These are phyloP conservation scores for Panopea generosa DNA, from an alignment of 2,888 invertebrate genomes.

Conservation along the genomic window DNA sequence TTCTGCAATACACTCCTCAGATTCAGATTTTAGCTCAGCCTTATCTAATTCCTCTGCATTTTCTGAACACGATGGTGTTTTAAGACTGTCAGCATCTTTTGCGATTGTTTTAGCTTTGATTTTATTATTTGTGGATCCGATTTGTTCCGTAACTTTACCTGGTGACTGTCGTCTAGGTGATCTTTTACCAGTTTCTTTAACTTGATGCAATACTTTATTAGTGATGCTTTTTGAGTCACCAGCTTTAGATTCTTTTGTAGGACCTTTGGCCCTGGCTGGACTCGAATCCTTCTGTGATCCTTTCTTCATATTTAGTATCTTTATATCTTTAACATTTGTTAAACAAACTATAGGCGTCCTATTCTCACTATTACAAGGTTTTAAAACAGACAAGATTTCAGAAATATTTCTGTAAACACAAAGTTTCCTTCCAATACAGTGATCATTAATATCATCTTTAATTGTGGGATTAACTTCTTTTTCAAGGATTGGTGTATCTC, in stretches of 20 bases:
- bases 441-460: too few relatives aligned
- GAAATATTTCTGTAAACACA: not conserved
- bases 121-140: too few relatives aligned
- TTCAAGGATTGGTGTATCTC: too few relatives aligned
- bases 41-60: not conserved
- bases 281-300: too few relatives aligned
- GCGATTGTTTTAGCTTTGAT: too few relatives aligned
- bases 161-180: constrained; percentile 21
- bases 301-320: not conserved
- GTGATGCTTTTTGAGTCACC: too few relatives aligned
- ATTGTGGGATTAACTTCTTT: too few relatives aligned
- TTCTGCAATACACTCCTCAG: not conserved
- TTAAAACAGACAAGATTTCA: not conserved
- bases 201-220: too few relatives aligned
- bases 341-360: constrained; percentile 8
- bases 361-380: not conserved
- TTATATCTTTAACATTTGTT: not conserved
- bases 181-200: constrained; percentile 2
- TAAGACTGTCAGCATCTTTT: not conserved
- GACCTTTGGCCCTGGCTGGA: too few relatives aligned
- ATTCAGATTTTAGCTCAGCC: not conserved
- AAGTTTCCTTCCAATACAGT: not conserved
- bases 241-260: too few relatives aligned
- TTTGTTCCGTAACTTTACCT: too few relatives aligned
- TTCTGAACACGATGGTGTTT: constrained; percentile 2